phyloP scores from a whole-genome alignment of 2,113 vertebrate species.

The Melanerpes formicivorus region DNA sequence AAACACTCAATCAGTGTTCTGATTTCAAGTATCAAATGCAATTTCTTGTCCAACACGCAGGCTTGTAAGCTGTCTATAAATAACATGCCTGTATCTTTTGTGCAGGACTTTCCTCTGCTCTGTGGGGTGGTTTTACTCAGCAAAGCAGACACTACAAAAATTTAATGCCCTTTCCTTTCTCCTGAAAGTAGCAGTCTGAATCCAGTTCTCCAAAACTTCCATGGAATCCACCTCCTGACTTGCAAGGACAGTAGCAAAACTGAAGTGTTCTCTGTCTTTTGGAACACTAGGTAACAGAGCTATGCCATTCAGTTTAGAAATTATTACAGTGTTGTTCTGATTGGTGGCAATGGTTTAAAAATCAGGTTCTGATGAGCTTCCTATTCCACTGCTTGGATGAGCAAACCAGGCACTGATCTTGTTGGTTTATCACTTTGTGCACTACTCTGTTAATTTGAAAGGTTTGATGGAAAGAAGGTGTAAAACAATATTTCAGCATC shows the following conservation, averaged over 20 bases:
- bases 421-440: not conserved
- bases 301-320: not conserved
- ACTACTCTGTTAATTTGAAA: not conserved
- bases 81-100: not conserved
- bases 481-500: not conserved
- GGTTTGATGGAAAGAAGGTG: not conserved
- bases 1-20: not conserved
- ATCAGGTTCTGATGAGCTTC: not conserved
- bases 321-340: not conserved
- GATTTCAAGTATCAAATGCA: not conserved
- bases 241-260: not conserved
- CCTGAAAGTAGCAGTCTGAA: not conserved
- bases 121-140: not conserved
- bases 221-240: not conserved
- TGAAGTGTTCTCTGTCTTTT: not conserved
- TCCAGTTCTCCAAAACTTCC: not conserved
- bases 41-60: not conserved
- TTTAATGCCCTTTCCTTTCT: not conserved
- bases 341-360: not conserved
- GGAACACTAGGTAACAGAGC: not conserved
- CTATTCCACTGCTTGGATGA: not conserved
- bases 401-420: not conserved
- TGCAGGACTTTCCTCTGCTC: not conserved
- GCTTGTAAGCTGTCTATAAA: not conserved
- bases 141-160: not conserved